Percentiles rank a stretch among this genome's conserved stretches.
These are phyloP conservation scores for Tineola bisselliella DNA, from an alignment of 2,888 invertebrate species.

Conservation along the genomic window DNA sequence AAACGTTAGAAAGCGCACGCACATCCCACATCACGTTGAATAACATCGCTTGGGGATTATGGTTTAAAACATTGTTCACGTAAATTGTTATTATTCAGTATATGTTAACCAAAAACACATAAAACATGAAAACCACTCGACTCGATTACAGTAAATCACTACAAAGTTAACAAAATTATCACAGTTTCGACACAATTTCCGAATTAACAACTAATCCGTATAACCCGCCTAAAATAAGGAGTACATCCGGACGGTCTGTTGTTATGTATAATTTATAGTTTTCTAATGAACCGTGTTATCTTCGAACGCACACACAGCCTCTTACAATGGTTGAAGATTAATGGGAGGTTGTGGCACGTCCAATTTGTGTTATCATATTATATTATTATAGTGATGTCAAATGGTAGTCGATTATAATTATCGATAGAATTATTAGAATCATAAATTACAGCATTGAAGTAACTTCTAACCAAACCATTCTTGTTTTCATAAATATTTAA, in stretches of 20 bases:
- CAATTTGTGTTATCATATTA: constrained; percentile 42
- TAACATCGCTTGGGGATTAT: too few relatives aligned
- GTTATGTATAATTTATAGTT: constrained; percentile 15
- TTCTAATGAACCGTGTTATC: constrained; percentile 16
- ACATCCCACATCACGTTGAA: too few relatives aligned
- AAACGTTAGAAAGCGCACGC: too few relatives aligned
- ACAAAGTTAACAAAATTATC: constrained; percentile 9
- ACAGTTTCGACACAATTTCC: constrained; percentile 12
- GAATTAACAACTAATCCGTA: constrained; percentile 11
- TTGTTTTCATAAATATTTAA: too few relatives aligned
- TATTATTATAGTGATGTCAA: constrained; percentile 15
- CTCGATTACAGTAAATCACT: background rate
- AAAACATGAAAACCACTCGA: constrained; percentile 3
- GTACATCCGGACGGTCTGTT: background rate
- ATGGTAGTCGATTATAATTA: background rate
- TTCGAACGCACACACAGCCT: constrained; percentile 11
- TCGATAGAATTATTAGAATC: background rate
- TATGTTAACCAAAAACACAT: background rate
- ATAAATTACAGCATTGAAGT: too few relatives aligned
- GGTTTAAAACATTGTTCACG: background rate
- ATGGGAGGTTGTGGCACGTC: constrained; percentile 26
- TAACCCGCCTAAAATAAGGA: background rate
- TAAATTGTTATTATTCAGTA: background rate
- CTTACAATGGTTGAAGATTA: constrained; percentile 27
- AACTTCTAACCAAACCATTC: too few relatives aligned